phyloP scores from a whole-genome alignment of 2,113 vertebrate species.

The Microcebus lehilahytsara region DNA sequence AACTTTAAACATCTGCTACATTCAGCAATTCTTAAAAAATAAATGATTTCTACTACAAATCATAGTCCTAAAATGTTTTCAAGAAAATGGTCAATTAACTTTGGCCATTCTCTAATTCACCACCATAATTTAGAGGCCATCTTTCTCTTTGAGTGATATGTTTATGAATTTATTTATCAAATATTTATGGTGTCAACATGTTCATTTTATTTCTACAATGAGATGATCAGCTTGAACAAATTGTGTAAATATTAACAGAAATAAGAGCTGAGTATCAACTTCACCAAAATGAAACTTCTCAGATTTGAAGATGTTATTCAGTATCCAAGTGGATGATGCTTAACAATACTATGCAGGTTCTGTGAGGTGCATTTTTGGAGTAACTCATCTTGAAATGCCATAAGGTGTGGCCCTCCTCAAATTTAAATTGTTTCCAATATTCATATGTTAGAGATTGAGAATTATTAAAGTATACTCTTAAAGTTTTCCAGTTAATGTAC shows the following conservation, averaged over 20 bases:
- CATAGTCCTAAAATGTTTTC: not conserved
- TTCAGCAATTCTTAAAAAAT: conserved; percentile 3
- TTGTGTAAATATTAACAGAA: not conserved
- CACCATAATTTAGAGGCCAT: not conserved
- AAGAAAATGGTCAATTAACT: not conserved
- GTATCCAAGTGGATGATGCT: not conserved
- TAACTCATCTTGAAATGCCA: not conserved
- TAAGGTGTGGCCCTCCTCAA: not conserved
- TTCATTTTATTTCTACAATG: conserved; percentile 36
- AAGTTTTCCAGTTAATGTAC: not conserved
- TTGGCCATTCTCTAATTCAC: not conserved
- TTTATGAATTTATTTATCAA: not conserved
- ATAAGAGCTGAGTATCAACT: not conserved
- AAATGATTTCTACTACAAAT: not conserved
- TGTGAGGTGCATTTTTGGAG: not conserved
- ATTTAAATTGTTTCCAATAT: not conserved
- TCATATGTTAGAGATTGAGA: conserved; percentile 9
- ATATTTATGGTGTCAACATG: not conserved
- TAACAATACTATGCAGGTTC: not conserved
- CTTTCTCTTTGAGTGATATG: not conserved
- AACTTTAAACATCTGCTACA: not conserved
- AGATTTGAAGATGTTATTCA: conserved; percentile 20
- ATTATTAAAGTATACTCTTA: not conserved
- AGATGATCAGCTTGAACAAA: conserved; percentile 6
- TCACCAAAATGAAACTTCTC: not conserved